Conservation (phyloP, 2,888 invertebrate species). For the Falcaria lacertinaria region DNA sequence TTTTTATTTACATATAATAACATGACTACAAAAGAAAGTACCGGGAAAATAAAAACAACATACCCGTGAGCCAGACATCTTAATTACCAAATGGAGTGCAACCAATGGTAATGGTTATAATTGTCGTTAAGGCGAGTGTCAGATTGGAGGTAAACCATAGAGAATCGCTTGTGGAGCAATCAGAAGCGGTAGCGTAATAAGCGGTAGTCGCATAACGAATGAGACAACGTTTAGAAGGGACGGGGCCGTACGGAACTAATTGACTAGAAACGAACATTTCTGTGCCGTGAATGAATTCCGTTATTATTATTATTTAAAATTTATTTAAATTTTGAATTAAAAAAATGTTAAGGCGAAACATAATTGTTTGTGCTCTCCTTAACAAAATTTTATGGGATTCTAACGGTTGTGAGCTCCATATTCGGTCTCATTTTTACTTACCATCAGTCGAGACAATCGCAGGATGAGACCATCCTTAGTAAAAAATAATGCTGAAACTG, state of each 20-base stretch:
- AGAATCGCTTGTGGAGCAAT: slow-evolving; percentile 52
- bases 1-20: background rate
- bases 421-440: too few relatives aligned
- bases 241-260: slow-evolving; percentile 49
- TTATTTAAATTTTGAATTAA: too few relatives aligned
- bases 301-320: slow-evolving; percentile 1
- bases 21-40: background rate
- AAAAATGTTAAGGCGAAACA: too few relatives aligned
- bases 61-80: slow-evolving; percentile 19
- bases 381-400: too few relatives aligned
- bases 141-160: slow-evolving; percentile 55
- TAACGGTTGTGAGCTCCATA: too few relatives aligned
- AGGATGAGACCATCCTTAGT: too few relatives aligned
- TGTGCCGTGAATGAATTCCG: slow-evolving; percentile 1
- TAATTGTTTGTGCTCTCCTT: too few relatives aligned
- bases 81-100: slow-evolving; percentile 55
- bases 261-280: slow-evolving; percentile 16
- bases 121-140: slow-evolving; percentile 62
- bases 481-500: too few relatives aligned
- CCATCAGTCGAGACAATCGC: too few relatives aligned
- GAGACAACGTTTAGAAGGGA: slow-evolving; percentile 44
- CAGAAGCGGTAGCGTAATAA: slow-evolving; percentile 52
- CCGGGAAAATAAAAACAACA: background rate
- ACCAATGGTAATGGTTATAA: slow-evolving; percentile 58
- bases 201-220: slow-evolving; percentile 66